Evolutionary conservation across 2,888 invertebrate genomes (phyloP).

Genomic region (Resseliella maxima): DNA sequence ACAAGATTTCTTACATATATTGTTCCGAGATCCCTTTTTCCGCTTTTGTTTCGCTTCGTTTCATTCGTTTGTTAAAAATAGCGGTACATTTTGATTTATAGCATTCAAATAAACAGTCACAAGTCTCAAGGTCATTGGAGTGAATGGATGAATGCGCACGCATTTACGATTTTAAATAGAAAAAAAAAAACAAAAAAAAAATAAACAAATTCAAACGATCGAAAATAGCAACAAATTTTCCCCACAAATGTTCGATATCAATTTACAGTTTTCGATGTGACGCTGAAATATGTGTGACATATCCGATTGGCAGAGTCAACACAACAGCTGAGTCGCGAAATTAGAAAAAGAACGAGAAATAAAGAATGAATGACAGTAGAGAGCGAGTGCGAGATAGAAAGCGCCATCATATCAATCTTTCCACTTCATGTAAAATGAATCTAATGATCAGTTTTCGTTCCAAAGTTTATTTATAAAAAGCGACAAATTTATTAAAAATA

Average conservation of each 20-base stretch:
- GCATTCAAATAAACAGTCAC: background rate
- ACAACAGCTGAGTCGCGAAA: background rate
- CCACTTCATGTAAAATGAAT: too few relatives aligned
- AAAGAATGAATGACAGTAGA: too few relatives aligned
- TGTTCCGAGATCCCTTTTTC: too few relatives aligned
- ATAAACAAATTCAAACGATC: background rate
- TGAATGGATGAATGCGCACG: background rate
- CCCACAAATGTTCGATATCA: background rate
- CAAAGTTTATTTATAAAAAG: slow-evolving; percentile 3
- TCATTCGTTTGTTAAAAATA: too few relatives aligned
- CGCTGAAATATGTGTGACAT: background rate
- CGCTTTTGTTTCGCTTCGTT: too few relatives aligned
- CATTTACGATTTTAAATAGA: background rate
- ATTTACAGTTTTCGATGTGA: background rate
- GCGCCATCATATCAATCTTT: too few relatives aligned
- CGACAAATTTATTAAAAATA: background rate
- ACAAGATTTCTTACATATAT: too few relatives aligned
- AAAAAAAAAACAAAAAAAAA: background rate
- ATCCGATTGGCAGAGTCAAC: background rate
- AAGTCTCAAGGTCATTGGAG: slow-evolving; percentile 18
- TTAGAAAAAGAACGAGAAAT: too few relatives aligned
- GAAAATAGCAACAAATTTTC: background rate
- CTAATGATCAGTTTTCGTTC: background rate
- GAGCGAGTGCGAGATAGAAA: too few relatives aligned
- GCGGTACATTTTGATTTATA: background rate